Evolutionary conservation across 2,888 invertebrate genomes (phyloP), one percentile per base, ranked within the genome.

Genomic region (Theristus sp.): DNA sequence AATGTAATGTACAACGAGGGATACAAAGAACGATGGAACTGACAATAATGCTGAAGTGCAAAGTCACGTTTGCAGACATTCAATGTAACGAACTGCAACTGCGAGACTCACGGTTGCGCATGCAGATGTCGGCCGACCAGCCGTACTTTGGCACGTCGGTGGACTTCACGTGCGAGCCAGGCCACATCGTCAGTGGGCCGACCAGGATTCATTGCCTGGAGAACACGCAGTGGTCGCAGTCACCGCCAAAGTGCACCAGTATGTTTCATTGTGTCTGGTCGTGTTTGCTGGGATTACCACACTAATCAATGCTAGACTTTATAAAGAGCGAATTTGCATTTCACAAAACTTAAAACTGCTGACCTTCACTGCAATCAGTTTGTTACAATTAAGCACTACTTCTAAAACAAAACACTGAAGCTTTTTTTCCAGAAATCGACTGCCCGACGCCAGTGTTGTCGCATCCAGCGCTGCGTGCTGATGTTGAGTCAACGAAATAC

Each of bases 141-240:
- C 61, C 66, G 53, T 59, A 67, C 57, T 67, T 88, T 49, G 71
- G 73, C n/a, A 70, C 69, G 26, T 65, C 66, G 10, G 70, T 70
- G 1, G 64, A 26, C 13, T 62, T 62, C 47, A 24, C 6, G 22
- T 62, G 62, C 58, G 56, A 26, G 6, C 25, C 30, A 2, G 62
- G 62, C n/a, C 61, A 58, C 52, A 52, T 22, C 2, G 47, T 62
- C 1, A 27, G 25, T 24, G 62, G 62, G 2, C 58, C 62, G 1
- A 49, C 22, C 10, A 20, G 27, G 13, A 38, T 62, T 6, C 53
- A 61, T 20, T 62, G 62, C 29, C 22, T 58, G n/a, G 46, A 58
- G 22, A 58, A 10, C 20, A 52, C 53, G n/a, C 20, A 27, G 22
- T 62, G 62, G 62, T 29, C 47, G 17, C 58, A 62, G 10, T 28